These are phyloP conservation scores for Brachycybe producta DNA, from an alignment of 2,888 invertebrate genomes.

Conservation along the genomic window DNA sequence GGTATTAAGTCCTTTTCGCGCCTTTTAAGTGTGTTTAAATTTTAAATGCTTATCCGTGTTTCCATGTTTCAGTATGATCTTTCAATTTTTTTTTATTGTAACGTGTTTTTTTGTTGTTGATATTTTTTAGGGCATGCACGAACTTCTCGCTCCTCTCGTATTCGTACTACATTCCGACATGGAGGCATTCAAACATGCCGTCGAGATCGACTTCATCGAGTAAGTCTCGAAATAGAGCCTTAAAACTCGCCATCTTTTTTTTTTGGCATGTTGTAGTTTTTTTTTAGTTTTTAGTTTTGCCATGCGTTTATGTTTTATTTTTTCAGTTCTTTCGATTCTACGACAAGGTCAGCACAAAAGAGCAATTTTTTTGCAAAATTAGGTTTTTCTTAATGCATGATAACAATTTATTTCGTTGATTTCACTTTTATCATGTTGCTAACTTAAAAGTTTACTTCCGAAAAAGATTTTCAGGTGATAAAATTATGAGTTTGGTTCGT, in stretches of 20 bases:
- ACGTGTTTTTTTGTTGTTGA: conserved; percentile 11
- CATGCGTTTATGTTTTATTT: background rate
- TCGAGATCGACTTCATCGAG: conserved; percentile 39
- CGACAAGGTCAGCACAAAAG: too few species aligned
- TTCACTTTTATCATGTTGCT: too few species aligned
- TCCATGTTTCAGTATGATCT: too few species aligned
- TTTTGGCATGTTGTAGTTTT: background rate
- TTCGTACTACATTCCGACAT: conserved; percentile 64
- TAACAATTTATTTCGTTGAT: too few species aligned
- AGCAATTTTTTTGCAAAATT: too few species aligned
- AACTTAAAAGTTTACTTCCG: too few species aligned
- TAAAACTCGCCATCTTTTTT: conserved; percentile 5
- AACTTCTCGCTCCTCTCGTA: conserved; percentile 63
- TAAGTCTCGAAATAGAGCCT: conserved; percentile 28
- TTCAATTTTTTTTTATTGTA: too few species aligned
- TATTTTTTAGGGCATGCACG: conserved; percentile 60
- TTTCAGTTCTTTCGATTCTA: too few species aligned
- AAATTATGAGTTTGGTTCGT: background rate
- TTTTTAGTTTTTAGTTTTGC: background rate
- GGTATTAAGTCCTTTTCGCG: too few species aligned
- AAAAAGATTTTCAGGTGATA: too few species aligned
- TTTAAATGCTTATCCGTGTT: background rate
- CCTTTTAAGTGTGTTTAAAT: too few species aligned
- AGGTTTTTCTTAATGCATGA: background rate
- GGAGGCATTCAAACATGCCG: conserved; percentile 48